Evolutionary conservation across 1,140 invertebrate species (phyloP), one percentile per base, ranked within the genome.

Genomic region (Hylaeus anthracinus): DNA sequence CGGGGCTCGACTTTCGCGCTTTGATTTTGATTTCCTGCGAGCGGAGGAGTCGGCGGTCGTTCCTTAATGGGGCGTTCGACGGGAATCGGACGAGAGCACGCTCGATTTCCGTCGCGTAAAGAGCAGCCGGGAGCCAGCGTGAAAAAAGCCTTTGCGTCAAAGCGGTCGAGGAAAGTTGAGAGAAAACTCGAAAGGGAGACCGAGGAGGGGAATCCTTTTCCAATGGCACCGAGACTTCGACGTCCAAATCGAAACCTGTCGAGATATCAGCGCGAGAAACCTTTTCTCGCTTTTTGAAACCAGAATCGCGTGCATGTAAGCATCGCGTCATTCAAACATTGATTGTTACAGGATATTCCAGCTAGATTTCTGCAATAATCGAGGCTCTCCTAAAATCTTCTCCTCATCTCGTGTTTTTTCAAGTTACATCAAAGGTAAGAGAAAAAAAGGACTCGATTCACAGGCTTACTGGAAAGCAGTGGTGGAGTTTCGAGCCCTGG

Each of bases 31-130:
- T 51, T 74, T 66, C 15, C 41, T 41, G 6, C 15, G 71, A n/a
- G 48, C 66, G 8, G 39, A 12, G 10, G 12, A 64, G 61, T 14
- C 48, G 39, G 53, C 10, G n/a, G 14, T 56, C 12, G 8, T 26
- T 79, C 12, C 15, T 72, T 79, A 64, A 72, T 64, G 67, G 60
- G 56, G 60, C 69, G 69, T 72, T 55, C 60, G 48, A 72, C 69
- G 67, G 61, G 60, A 72, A 79, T 79, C 76, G 69, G 69, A 45
- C 67, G 76, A 55, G 53, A 79, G 48, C 60, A 79, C 69, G 78
- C 70, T 73, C 71, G 78, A 74, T 79, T 79, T 73, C 71, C 41
- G 61, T 73, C 61, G 66, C 58, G 70, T 15, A 66, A 66, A 73
- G 71, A 53, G 71, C 48, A 26, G 53, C 39, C 64, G 60, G 26